Base-by-base conservation (phyloP, 2,113 vertebrate species). In the Octodon degus region DNA sequence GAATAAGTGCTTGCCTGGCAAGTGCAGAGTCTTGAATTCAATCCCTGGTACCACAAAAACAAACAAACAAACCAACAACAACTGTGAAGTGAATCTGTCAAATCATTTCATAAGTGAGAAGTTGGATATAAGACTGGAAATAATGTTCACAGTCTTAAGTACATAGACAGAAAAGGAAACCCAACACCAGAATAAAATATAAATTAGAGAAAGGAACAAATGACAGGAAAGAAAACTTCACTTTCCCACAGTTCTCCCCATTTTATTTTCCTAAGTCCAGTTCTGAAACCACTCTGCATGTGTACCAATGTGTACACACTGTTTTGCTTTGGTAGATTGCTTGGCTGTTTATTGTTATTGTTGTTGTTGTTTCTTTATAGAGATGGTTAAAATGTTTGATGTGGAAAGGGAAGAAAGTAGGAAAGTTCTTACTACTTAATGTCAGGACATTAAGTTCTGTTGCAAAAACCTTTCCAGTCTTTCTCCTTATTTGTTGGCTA, bases 341-440 rank as follows among this genome's bases (percentile, higher is more conserved):
- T 68, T 87, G 76, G 27, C 37, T 40, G 68, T 90, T 86, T 92
- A 53, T 65, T 89, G 76, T 85, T 77, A 58, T 55, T 88, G 70
- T 37, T 77, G 14, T 74, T 83, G 63, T 37, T 72, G 19, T 89
- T 92, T 91, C 53, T 32, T 92, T 91, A 22, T 81, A 55, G 53
- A 19, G 32, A 81, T 58, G 68, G 40, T 96, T 96, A 87, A 58
- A 83, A 91, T 87, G 77, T 65, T 95, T 86, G 13, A 47, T 80
- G 40, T 63, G 62, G 70, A 72, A 65, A 96, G 90, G 4, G 16
- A 84, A 90, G 80, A 96, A 89, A 93, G 76, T 87, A 90, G 76
- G 93, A 95, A 95, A 82, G 17, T 92, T 91, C 89, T 85, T 91
- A 76, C 40, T 77, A 65, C 43, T 94, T 86, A 94, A 89, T 60